Base-by-base conservation (phyloP, 1,140 invertebrate species). In the Choristoneura fumiferana region DNA sequence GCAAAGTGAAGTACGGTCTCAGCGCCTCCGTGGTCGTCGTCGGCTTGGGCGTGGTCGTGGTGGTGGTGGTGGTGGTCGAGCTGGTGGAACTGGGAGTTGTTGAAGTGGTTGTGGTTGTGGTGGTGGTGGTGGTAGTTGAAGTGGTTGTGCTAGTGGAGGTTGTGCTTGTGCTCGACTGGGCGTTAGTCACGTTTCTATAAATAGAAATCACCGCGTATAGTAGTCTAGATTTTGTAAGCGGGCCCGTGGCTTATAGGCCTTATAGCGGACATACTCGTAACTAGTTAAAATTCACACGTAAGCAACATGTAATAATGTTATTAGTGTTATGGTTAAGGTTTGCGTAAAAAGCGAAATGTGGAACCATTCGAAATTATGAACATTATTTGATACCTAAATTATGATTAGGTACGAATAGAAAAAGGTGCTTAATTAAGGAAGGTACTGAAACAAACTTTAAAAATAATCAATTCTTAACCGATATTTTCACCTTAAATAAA, bases 41-140 rank as follows among this genome's bases (percentile, higher is more conserved):
- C 0, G 78, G 76, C 22, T 83, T 87, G 8, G 75, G 78, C 39
- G 82, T 80, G 13, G 65, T 79, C 1, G 87, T 89, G 22, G 79
- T 75, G 10, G 79, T 80, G 4, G 73, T 79, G 1, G 82, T 81
- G 0, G 81, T 81, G 0, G 83, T 79, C 14, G 81, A 79, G 29
- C 70, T 87, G 62, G 89, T 91, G 58, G 91, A 90, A 69, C 86
- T 91, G 17, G 90, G 83, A 40, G 88, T 90, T 71, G 89, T 83
- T 52, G 80, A 86, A 13, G 84, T 87, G 4, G 80, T 84, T 8
- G 82, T 85, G n/a, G 73, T 84, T 3, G 71, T 78, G 1, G 76
- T 74, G 4, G 72, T 78, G n/a, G 73, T 76, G 6, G 65, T 79
- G 3, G 70, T 75, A 12, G 63, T 73, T 8, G 60, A 70, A 12